These are phyloP conservation scores for Osedax frankpressi DNA, from an alignment of 2,888 invertebrate species.

Conservation along the genomic window DNA sequence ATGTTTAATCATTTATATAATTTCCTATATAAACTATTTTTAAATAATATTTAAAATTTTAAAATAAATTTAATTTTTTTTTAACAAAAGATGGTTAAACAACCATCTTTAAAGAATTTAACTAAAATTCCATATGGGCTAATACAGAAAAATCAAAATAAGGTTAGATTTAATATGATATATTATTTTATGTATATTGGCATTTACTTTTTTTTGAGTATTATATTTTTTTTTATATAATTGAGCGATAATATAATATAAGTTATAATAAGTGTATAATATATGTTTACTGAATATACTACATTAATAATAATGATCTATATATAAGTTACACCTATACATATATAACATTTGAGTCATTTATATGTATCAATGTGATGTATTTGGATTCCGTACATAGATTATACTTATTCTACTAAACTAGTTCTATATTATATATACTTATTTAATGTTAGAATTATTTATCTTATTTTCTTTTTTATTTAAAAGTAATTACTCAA, in stretches of 20 bases:
- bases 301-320: no score
- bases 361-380: no score
- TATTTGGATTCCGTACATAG: no score
- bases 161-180: background rate
- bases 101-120: background rate
- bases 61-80: background rate
- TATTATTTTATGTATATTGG: slow-evolving; percentile 7
- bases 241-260: slow-evolving; percentile 1
- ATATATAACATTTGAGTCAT: no score
- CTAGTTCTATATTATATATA: no score
- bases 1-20: no score
- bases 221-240: background rate
- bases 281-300: background rate
- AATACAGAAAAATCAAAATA: background rate
- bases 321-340: no score
- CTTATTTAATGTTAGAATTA: no score
- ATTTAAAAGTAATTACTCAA: no score
- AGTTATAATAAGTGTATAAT: slow-evolving; percentile 13
- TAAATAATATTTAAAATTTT: background rate
- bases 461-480: no score
- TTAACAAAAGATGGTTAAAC: background rate
- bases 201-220: background rate
- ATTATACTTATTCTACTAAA: no score
- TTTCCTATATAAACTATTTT: background rate
- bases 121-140: background rate